Evolutionary conservation across 2,113 vertebrate species (phyloP).

Genomic region (Origma solitaria): DNA sequence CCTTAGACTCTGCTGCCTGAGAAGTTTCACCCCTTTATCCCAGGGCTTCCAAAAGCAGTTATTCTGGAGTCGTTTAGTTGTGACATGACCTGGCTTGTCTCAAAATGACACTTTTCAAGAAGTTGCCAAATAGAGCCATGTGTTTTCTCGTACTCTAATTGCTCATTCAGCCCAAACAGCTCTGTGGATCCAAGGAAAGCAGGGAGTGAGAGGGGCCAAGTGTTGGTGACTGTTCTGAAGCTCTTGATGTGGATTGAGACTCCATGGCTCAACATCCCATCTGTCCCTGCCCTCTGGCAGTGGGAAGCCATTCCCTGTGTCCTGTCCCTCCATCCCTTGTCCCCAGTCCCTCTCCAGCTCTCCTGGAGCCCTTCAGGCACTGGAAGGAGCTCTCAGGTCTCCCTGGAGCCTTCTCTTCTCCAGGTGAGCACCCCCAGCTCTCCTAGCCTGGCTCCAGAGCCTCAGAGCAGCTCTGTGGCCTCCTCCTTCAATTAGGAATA

Average conservation of each 20-base stretch:
- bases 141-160: neutral
- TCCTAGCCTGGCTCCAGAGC: neutral
- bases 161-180: neutral
- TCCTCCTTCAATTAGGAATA: neutral
- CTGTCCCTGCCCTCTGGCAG: neutral
- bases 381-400: neutral
- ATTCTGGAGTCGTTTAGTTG: neutral
- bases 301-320: neutral
- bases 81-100: neutral
- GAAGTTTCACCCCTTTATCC: neutral
- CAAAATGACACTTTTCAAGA: neutral
- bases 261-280: neutral
- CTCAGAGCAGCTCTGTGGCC: rapidly evolving
- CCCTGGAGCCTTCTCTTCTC: neutral
- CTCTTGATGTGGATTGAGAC: rapidly evolving
- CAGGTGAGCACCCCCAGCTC: neutral
- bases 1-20: neutral
- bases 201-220: neutral
- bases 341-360: neutral
- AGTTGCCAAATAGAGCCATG: constrained; percentile 7
- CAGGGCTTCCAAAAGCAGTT: neutral
- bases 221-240: neutral
- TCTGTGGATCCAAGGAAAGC: neutral
- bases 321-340: neutral
- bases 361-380: neutral